A percentile compares a stretch with the other conserved stretches of the same genome.
phyloP scores from a whole-genome alignment of 2,797 vertebrate genomes.

The Halcyon chelicuti region DNA sequence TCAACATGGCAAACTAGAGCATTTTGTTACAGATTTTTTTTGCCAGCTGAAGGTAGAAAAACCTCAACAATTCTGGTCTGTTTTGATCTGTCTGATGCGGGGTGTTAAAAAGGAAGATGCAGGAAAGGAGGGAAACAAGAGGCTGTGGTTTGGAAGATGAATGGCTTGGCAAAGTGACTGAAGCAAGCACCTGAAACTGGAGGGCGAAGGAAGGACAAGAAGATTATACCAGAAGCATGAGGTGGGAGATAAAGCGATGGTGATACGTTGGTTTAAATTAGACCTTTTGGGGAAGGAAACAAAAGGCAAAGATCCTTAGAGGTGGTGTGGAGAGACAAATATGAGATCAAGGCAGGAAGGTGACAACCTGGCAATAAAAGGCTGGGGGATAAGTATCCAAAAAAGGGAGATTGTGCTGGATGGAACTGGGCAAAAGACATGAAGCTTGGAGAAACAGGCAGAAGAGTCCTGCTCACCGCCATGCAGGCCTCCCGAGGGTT shows the following conservation, averaged over 20 bases:
- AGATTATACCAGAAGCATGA: neutral
- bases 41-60: neutral
- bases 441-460: neutral
- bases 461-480: neutral
- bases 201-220: neutral
- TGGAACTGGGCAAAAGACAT: neutral
- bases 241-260: neutral
- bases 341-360: neutral
- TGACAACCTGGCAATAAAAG: neutral
- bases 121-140: neutral
- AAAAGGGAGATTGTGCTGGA: neutral
- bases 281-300: neutral
- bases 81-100: neutral
- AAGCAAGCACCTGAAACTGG: neutral
- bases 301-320: neutral
- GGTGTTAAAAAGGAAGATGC: neutral
- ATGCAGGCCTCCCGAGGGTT: neutral
- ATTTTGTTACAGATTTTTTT: neutral
- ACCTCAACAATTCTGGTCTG: neutral
- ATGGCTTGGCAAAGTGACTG: neutral
- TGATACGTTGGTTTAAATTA: neutral
- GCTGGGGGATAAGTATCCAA: neutral
- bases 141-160: neutral
- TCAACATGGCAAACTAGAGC: neutral
- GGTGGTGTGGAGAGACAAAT: accelerated